phyloP scores from a whole-genome alignment of 2,113 vertebrate species.

The Thoracochromis brauschi region DNA sequence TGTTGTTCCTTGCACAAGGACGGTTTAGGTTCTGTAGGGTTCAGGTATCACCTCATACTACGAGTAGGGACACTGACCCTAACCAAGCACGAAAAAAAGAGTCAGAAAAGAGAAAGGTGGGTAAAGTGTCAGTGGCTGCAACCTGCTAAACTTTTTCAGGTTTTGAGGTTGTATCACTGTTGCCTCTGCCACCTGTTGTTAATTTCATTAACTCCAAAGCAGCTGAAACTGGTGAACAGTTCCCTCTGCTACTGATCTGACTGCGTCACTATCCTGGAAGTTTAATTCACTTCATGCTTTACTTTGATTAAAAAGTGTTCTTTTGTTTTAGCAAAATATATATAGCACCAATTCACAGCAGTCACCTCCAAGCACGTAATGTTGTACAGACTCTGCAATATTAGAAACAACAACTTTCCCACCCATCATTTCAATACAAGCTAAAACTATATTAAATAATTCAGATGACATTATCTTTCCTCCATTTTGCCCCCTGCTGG shows the following conservation, averaged over 20 bases:
- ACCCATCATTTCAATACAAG: neutral
- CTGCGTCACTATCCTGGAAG: neutral
- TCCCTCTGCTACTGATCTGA: neutral
- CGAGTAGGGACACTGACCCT: neutral
- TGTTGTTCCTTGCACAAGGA: fast-evolving
- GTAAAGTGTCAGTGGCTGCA: neutral
- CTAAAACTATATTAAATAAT: neutral
- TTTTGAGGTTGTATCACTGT: fast-evolving
- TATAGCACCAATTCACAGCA: neutral
- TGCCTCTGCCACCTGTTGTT: neutral
- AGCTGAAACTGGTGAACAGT: neutral
- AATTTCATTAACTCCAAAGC: neutral
- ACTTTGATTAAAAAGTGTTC: neutral
- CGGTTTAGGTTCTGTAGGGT: fast-evolving
- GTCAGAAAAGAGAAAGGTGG: neutral
- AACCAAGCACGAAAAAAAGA: fast-evolving
- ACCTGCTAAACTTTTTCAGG: neutral
- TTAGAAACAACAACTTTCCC: neutral
- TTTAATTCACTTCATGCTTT: neutral
- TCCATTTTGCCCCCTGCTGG: neutral
- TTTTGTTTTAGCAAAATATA: neutral
- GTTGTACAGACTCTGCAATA: neutral
- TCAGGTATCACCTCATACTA: neutral
- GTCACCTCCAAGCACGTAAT: neutral
- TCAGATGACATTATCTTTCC: neutral